Conservation (phyloP, 1,140 invertebrate species). For the Ips nitidus region DNA sequence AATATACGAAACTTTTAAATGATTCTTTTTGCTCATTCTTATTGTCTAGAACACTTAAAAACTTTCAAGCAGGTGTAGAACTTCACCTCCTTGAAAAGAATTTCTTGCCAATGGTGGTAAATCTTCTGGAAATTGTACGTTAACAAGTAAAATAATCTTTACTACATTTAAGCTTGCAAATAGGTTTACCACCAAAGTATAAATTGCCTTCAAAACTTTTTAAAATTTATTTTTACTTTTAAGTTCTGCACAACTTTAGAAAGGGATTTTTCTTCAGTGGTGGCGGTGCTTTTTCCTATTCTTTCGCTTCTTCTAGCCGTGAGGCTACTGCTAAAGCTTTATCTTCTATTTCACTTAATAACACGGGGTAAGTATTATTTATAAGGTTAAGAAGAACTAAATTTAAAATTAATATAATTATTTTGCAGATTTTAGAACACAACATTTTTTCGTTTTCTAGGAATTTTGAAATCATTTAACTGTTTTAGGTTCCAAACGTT, state of each 20-base stretch:
- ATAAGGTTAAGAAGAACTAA: too few relatives aligned
- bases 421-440: too few relatives aligned
- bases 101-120: not conserved
- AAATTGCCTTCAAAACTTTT: too few relatives aligned
- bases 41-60: slow-evolving; percentile 9
- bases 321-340: slow-evolving; percentile 34
- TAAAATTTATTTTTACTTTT: too few relatives aligned
- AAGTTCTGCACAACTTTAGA: too few relatives aligned
- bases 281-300: slow-evolving; percentile 35
- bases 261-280: slow-evolving; percentile 32
- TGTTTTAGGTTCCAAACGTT: too few relatives aligned
- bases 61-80: slow-evolving; percentile 6
- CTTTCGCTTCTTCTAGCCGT: slow-evolving; percentile 38
- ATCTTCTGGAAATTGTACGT: not conserved
- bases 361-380: too few relatives aligned
- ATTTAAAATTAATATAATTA: too few relatives aligned
- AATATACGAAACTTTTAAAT: slow-evolving; percentile 10
- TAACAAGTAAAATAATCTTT: not conserved
- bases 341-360: slow-evolving; percentile 29
- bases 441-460: too few relatives aligned
- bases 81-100: not conserved
- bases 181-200: too few relatives aligned
- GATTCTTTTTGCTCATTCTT: slow-evolving; percentile 4
- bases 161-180: too few relatives aligned
- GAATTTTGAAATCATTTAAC: too few relatives aligned